phyloP scores from a whole-genome alignment of 2,797 vertebrate species.

The Chaetophractus vellerosus region DNA sequence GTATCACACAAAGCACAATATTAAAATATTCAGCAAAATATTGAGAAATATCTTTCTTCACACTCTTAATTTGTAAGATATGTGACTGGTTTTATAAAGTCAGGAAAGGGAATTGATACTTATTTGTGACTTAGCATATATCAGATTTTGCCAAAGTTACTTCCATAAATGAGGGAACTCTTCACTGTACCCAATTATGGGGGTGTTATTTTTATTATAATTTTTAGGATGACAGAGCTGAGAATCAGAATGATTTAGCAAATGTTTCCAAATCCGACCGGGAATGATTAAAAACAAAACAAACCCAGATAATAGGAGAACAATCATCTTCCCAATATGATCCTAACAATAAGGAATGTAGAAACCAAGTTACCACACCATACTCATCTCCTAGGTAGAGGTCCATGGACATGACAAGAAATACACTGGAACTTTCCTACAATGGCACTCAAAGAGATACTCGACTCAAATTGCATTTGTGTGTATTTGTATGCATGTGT shows the following conservation, averaged over 20 bases:
- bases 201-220: neutral
- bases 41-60: neutral
- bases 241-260: neutral
- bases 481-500: neutral
- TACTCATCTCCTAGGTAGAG: neutral
- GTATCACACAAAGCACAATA: neutral
- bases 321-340: neutral
- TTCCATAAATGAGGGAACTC: neutral
- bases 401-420: neutral
- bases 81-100: neutral
- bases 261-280: neutral
- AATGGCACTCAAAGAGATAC: neutral
- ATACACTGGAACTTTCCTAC: neutral
- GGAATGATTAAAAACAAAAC: neutral
- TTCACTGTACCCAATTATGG: neutral
- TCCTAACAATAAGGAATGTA: neutral
- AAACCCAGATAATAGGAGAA: neutral
- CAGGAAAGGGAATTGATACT: neutral
- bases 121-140: neutral
- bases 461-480: accelerated
- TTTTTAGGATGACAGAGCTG: neutral
- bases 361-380: neutral
- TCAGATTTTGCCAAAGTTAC: accelerated
- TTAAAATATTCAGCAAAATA: neutral
- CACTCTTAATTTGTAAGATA: neutral